Evolutionary conservation across 1,140 invertebrate genomes (phyloP).

Genomic region (Musca vetustissima): DNA sequence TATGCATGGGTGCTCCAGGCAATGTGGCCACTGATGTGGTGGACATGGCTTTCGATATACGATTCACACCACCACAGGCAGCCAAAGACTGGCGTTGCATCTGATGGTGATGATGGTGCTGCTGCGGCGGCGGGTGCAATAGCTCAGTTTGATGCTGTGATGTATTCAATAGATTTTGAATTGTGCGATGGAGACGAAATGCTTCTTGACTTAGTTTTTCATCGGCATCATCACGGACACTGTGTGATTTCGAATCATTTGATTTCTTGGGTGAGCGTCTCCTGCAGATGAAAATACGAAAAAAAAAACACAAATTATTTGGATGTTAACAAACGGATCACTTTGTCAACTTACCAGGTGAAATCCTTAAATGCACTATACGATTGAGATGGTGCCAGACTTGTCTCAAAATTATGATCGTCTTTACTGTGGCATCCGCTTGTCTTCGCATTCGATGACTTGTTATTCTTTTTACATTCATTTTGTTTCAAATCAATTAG

Average conservation of each 20-base stretch:
- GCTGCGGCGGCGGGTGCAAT: constrained; percentile 54
- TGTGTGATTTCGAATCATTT: constrained; percentile 31
- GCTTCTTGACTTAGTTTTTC: constrained; percentile 70
- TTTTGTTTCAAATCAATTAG: constrained; percentile 34
- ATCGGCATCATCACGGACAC: constrained; percentile 56
- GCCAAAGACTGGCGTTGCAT: neutral
- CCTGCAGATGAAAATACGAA: constrained; percentile 31
- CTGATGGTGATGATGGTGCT: constrained; percentile 29
- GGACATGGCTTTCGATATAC: constrained; percentile 30
- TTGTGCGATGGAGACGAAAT: constrained; percentile 66
- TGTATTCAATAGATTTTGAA: constrained; percentile 66
- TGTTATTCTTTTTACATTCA: neutral
- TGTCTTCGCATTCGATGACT: constrained; percentile 25
- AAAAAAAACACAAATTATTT: neutral
- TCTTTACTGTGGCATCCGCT: constrained; percentile 36
- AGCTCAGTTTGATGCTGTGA: constrained; percentile 60
- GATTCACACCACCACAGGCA: too few species aligned
- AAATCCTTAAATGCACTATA: constrained; percentile 58
- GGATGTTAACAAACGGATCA: neutral
- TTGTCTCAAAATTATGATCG: constrained; percentile 43
- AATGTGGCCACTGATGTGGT: constrained; percentile 36
- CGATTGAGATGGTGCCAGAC: constrained; percentile 39
- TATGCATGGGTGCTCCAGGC: constrained; percentile 34
- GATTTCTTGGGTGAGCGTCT: constrained; percentile 49
- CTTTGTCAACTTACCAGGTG: constrained; percentile 55